These are phyloP conservation scores for Bos taurus DNA, from an alignment of 2,113 vertebrate species.

Conservation along the genomic window ARS-UCD2.0 NC_037333.1:113617001-113617500, in stretches of 20 bases:
- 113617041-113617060: too few relatives aligned
- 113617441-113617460: too few relatives aligned
- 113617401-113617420: too few relatives aligned
- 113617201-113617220: too few relatives aligned
- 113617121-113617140: fast-evolving
- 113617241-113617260: background rate
- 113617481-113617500: too few relatives aligned
- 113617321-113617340: background rate
- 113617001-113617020: too few relatives aligned
- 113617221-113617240: background rate
- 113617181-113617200: background rate
- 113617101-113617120: background rate
- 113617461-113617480: too few relatives aligned
- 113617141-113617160: background rate
- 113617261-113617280: background rate
- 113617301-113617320: background rate
- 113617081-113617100: background rate
- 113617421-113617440: too few relatives aligned
- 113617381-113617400: too few relatives aligned
- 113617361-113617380: background rate
- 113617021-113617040: too few relatives aligned
- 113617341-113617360: background rate
- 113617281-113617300: background rate
- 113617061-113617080: background rate
- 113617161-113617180: background rate